Base-by-base conservation (phyloP, 2,113 vertebrate genomes). In the Syngnathus typhle region DNA sequence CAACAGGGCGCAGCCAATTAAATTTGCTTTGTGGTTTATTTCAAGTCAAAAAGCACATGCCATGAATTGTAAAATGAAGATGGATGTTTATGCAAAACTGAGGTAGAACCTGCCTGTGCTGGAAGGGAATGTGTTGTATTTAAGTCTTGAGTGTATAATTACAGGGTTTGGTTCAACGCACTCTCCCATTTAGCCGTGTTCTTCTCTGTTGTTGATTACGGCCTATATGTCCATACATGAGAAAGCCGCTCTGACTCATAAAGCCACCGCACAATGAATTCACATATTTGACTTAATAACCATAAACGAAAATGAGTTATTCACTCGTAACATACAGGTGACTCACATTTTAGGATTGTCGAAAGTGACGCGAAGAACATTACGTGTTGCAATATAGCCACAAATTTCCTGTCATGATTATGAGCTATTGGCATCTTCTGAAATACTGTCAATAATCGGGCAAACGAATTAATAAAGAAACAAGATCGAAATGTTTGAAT, bases 61-160 rank as follows among this genome's bases (percentile, higher is more conserved):
- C 36, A 43, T 38, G 46, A 64, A 59, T 11, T 43, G 38, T 52
- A 73, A 47, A 60, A 64, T 60, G 51, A 37, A 76, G 44, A 52
- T 54, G 69, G 67, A 65, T 18, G 9, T 65, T 64, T 75, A 49
- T 65, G 62, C 79, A 83, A 70, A 52, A 73, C 10, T 52, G 70
- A 74, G 65, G 61, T 32, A 74, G 64, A 66, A 78, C 84, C 72
- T 87, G 85, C 72, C 83, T 78, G 76, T 72, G 77, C 83, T 85
- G 67, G 81, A 89, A 75, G 84, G 81, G 84, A 90, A 85, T 84
- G 84, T 19, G 39, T 84, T 89, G 85, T 87, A 87, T 88, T 88
- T 87, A 74, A 87, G 75, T 61, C 77, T 67, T 82, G 88, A 91
- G 85, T 86, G 84, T 84, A 79, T 92, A 91, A 92, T 91, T 72